Evolutionary conservation across 1,140 invertebrate genomes (phyloP).

Genomic region (Microvelia longipes): DNA sequence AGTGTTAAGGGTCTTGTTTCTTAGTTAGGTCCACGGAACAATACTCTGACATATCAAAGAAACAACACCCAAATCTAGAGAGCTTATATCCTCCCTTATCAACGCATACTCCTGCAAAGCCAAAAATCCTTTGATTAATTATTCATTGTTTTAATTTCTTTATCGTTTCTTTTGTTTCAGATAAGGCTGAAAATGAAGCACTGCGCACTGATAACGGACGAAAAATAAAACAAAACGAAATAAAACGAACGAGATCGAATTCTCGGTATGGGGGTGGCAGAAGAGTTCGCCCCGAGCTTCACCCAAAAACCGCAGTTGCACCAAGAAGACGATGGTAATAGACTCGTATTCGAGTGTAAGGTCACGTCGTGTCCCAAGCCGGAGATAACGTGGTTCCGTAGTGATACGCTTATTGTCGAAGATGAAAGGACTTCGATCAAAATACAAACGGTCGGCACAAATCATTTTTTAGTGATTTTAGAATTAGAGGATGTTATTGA

Average conservation of each 20-base stretch:
- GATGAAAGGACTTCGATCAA: constrained; percentile 72
- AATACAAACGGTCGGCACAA: constrained; percentile 63
- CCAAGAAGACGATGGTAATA: constrained; percentile 90
- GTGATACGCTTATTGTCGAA: constrained; percentile 63
- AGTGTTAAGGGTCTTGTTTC: too few species aligned
- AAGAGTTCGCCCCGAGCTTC: constrained; percentile 93
- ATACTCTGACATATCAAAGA: too few species aligned
- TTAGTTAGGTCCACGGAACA: too few species aligned
- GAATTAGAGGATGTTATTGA: constrained; percentile 91
- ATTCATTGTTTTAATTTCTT: too few species aligned
- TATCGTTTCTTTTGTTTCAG: not conserved
- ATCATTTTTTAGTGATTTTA: constrained; percentile 77
- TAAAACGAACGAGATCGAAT: not conserved
- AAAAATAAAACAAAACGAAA: not conserved
- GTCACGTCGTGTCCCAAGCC: constrained; percentile 75
- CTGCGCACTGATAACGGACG: not conserved
- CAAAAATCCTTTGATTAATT: too few species aligned
- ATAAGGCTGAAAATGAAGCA: not conserved
- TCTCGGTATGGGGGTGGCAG: constrained; percentile 54
- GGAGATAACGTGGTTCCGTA: constrained; percentile 79
- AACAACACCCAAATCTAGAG: too few species aligned
- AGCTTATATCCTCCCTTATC: too few species aligned
- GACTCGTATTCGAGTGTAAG: constrained; percentile 88
- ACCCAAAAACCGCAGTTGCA: constrained; percentile 88
- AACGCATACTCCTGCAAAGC: too few species aligned